Base-by-base conservation (phyloP, 2,113 vertebrate genomes). In the Perccottus glenii region DNA sequence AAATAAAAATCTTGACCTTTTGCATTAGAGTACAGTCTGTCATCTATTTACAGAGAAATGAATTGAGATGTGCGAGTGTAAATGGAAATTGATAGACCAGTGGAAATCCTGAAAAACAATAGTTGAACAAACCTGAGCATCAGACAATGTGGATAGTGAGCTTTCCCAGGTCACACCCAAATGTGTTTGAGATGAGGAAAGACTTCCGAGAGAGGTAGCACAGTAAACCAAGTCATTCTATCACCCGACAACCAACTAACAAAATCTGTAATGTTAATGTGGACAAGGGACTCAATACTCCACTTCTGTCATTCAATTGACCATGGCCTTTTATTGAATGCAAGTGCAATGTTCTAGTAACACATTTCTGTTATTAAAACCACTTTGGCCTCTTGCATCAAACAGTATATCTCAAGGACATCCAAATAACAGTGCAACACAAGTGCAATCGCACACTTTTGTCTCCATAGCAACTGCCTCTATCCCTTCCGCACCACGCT, bases 41-140 rank as follows among this genome's bases (percentile, higher is more conserved):
- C 19, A 46, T 19, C 47, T 51, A n/a, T 15, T 53, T 60, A 52
- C 68, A 70, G 55, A 68, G 5, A 51, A 57, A 16, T 66, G 65
- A 77, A 75, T 50, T 67, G 59, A 70, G 63, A 61, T 47, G 32
- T 56, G 64, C 60, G 70, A 3, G 11, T 43, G 32, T 68, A 59
- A 16, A 57, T 64, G 60, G 63, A 76, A 69, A 5, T 42, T 27
- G 64, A n/a, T 46, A 73, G 68, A 78, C 16, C 59, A 80, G 78
- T 87, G 86, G 88, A 90, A 90, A 91, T 90, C 86, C 87, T 86
- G 82, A 81, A 75, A n/a, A 81, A 83, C 82, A 87, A 79, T 77
- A 80, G 67, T 46, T 72, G 81, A 82, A 84, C 78, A 89, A 88
- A 90, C 79, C 66, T 84, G 67, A 81, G 72, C 68, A 45, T 78